Base-by-base conservation (phyloP, 2,113 vertebrate species). In the Chaetops frenatus region DNA sequence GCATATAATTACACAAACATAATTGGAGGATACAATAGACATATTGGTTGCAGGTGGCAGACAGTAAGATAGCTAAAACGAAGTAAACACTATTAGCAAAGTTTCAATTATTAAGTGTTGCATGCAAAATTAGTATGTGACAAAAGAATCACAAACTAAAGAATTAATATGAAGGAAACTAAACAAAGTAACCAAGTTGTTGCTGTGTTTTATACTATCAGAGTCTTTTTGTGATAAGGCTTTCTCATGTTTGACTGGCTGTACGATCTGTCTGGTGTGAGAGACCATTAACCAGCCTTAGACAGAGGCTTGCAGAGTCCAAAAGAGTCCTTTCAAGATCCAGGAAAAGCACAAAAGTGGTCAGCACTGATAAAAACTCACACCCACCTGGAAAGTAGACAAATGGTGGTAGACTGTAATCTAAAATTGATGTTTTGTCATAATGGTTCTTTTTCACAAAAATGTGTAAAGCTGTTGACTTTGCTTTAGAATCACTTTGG, bases 191-290 rank as follows among this genome's bases (percentile, higher is more conserved):
- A 67, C 40, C 11, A 80, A 54, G 7, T 25, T 25, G 9, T 35
- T 51, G 5, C 28, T 67, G 6, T 38, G 29, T 28, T 94, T 94
- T 65, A 10, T 53, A 29, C 31, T 69, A 48, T 11, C 1, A 2
- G 36, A 74, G 18, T 22, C 1, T 64, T 89, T 83, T 51, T 51
- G 22, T 45, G 47, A 38, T 3, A 22, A 53, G 8, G 2, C 7
- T 88, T 72, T 82, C 31, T 57, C 22, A 38, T 4, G 6, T 85
- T 72, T 3, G 3, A 17, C 3, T 16, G 8, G 6, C 9, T 64
- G 21, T 2, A 9, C 0, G 2, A 27, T 29, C 0, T 0, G 33
- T 38, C 4, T 23, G 9, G 23, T 10, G 25, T 10, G 11, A 44
- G 5, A 62, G 8, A 19, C 24, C 10, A 29, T 51, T 58, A 47